Conservation (phyloP, 1,140 invertebrate genomes). For the Drosophila sp. region DNA sequence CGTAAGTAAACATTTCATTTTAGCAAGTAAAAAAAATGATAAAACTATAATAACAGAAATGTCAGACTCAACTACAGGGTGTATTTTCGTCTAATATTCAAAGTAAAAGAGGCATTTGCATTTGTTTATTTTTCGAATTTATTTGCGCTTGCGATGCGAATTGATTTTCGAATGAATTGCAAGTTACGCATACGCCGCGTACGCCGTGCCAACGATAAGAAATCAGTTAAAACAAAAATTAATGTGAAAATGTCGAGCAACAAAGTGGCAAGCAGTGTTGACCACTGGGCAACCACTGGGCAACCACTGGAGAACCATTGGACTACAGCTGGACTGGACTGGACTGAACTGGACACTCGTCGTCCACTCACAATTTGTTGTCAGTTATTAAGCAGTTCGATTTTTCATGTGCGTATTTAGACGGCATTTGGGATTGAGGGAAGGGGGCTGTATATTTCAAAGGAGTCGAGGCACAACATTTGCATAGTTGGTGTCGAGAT, state of each 20-base stretch:
- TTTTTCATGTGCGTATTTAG: conserved; percentile 59
- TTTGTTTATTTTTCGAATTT: conserved; percentile 59
- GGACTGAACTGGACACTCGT: conserved; percentile 10
- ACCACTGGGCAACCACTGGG: background rate
- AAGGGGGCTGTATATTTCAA: background rate
- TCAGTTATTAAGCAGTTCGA: conserved; percentile 72
- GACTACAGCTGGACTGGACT: conserved; percentile 46
- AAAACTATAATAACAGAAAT: too few relatives aligned
- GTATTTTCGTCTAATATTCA: background rate
- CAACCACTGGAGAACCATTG: background rate
- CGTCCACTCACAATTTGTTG: conserved; percentile 61
- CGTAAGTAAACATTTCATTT: too few relatives aligned
- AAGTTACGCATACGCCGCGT: conserved; percentile 71
- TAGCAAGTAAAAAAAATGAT: too few relatives aligned
- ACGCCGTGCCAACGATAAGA: conserved; percentile 59
- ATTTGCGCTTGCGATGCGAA: conserved; percentile 56
- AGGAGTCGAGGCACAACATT: conserved; percentile 21
- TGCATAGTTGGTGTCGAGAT: conserved; percentile 28
- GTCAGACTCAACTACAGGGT: conserved; percentile 1
- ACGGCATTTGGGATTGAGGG: conserved; percentile 36
- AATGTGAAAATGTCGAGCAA: conserved; percentile 56
- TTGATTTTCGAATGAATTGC: conserved; percentile 61
- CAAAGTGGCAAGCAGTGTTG: conserved; percentile 31
- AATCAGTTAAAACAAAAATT: conserved; percentile 67
- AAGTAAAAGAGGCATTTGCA: conserved; percentile 5